Conservation (phyloP, 2,888 invertebrate genomes). For the Philhelius pedissequus region DNA sequence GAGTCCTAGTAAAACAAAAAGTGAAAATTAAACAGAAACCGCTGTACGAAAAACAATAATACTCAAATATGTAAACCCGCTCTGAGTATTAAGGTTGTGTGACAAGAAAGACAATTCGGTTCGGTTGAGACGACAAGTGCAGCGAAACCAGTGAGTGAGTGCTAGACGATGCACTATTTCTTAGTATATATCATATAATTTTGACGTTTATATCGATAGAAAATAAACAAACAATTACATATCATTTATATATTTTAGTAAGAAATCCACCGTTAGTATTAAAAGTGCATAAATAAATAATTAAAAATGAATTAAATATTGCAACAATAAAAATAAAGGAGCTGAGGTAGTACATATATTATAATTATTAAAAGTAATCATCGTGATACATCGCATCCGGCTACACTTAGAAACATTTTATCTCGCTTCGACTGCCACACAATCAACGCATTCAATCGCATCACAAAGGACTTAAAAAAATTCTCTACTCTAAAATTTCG, state of each 20-base stretch:
- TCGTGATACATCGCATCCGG: constrained; percentile 26
- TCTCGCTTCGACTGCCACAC: constrained; percentile 50
- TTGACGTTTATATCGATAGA: no score
- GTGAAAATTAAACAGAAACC: no score
- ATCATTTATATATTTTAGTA: neutral
- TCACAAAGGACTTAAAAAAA: constrained; percentile 70
- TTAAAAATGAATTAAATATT: neutral
- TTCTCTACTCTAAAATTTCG: constrained; percentile 66
- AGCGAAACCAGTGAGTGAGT: no score
- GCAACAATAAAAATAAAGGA: neutral
- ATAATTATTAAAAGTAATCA: neutral
- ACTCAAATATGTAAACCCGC: no score
- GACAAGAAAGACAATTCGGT: no score
- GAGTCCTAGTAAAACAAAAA: no score
- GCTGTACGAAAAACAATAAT: no score
- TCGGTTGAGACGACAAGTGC: no score
- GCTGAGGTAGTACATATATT: neutral
- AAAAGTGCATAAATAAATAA: neutral
- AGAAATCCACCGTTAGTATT: neutral
- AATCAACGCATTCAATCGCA: constrained; percentile 69
- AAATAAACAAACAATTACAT: neutral
- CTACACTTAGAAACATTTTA: constrained; percentile 55
- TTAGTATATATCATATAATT: no score
- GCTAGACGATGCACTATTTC: no score
- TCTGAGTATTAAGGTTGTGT: no score